Evolutionary conservation across 2,888 invertebrate genomes (phyloP), one percentile per base, ranked within the genome.

Genomic region (Stenodera caucasica): DNA sequence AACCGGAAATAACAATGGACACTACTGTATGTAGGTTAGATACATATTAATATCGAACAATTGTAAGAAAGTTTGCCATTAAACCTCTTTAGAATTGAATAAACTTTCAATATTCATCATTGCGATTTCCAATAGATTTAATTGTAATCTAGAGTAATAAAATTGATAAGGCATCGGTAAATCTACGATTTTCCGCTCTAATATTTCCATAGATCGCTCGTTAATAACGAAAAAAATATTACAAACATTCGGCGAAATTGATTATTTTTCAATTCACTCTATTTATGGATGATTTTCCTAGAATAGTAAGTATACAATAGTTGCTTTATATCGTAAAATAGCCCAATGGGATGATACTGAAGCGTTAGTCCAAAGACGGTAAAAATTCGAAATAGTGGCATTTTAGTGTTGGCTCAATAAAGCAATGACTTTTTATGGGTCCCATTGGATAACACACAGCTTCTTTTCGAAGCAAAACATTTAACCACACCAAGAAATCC

Each of bases 351-450:
- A 55, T 55, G 62, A 49, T 58, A 30, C 58, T 51, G 50, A 33
- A 56, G 60, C 53, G 63, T 54, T 57, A 61, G 53, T 57, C 50
- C 35, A 45, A 23, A 40, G 23, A 15, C 49, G 57, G 61, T 55
- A 45, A 64, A 64, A 64, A 61, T 64, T 63, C 61, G 63, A 59
- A 61, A 65, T 62, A 54, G 63, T 52, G 45, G 54, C 57, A 55
- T 59, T 64, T 60, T 60, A 57, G 57, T 60, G 66, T 66, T 65
- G 67, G 65, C 70, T 71, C 71, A 71, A 72, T 72, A 71, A 70
- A 71, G 71, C 70, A 68, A 70, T 70, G 70, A 70, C 67, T 71
- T 72, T 72, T 72, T 72, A 72, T 66, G 66, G 64, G 66, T 70
- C 72, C 70, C 72, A 58, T 60, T 63, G 60, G 70, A 65, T 67